These are phyloP conservation scores for Alethe diademata DNA, from an alignment of 2,113 vertebrate species.

Conservation along the genomic window DNA sequence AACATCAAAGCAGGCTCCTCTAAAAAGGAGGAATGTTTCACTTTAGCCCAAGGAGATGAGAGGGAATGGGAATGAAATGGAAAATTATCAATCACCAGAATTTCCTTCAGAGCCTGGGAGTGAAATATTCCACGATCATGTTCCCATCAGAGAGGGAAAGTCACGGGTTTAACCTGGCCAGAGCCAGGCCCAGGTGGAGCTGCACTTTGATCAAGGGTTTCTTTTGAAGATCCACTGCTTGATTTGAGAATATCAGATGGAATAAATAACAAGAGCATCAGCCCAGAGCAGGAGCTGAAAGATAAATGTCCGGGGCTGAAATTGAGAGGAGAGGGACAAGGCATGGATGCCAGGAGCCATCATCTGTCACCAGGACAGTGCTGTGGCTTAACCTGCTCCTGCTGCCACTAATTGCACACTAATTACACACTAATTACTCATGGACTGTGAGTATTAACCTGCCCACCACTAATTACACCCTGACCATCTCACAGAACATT, in stretches of 20 bases:
- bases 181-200: neutral
- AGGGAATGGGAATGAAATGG: neutral
- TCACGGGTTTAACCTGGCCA: neutral
- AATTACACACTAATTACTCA: neutral
- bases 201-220: neutral
- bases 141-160: neutral
- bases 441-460: neutral
- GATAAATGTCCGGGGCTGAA: neutral
- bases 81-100: neutral
- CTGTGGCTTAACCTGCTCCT: neutral
- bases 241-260: conserved; percentile 7
- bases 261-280: conserved; percentile 10
- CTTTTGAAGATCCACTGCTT: neutral
- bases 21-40: neutral
- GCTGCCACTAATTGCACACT: neutral
- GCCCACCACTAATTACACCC: neutral
- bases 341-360: neutral
- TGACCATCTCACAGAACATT: neutral
- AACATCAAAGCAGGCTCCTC: neutral
- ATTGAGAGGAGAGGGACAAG: neutral
- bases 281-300: neutral
- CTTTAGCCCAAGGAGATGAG: neutral
- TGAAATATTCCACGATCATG: neutral
- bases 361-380: neutral
- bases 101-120: neutral